Percentiles rank a stretch among this genome's conserved stretches.
Evolutionary conservation across 2,888 invertebrate species (phyloP).

Genomic region (Teleogryllus oceanicus): DNA sequence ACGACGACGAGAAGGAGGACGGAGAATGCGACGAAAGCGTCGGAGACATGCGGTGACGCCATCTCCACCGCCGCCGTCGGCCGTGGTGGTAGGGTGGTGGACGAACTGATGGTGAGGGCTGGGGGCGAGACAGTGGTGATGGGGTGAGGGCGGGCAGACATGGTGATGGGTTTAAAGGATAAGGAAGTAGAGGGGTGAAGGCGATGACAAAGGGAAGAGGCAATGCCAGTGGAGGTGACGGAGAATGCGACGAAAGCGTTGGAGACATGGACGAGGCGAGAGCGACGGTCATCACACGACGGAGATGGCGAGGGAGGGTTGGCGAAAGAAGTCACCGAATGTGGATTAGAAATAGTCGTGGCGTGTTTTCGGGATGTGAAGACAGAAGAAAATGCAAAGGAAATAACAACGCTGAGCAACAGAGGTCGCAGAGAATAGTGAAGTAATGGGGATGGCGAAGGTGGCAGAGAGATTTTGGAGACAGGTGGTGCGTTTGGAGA

Average conservation of each 20-base stretch:
- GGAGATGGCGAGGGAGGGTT: too few relatives aligned
- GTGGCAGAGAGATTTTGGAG: not conserved
- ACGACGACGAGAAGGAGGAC: too few relatives aligned
- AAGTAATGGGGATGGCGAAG: not conserved
- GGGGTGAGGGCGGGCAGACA: too few relatives aligned
- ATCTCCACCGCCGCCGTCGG: not conserved
- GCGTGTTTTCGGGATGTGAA: too few relatives aligned
- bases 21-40: too few relatives aligned
- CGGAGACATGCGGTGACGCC: not conserved
- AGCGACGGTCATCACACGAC: too few relatives aligned
- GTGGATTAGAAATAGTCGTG: too few relatives aligned
- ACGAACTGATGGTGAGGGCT: not conserved
- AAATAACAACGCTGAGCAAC: not conserved
- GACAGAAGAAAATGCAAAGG: not conserved
- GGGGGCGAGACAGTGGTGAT: not conserved
- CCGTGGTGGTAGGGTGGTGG: not conserved
- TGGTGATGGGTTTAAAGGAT: not conserved
- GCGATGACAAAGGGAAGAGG: not conserved
- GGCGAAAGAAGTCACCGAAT: too few relatives aligned
- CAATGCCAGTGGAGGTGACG: too few relatives aligned
- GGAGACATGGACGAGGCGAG: too few relatives aligned
- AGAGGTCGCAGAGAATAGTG: not conserved
- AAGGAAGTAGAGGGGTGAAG: not conserved
- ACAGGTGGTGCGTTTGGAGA: too few relatives aligned
- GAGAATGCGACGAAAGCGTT: too few relatives aligned